Conservation (phyloP, 1,140 invertebrate species). For the Melanaphis sacchari region DNA sequence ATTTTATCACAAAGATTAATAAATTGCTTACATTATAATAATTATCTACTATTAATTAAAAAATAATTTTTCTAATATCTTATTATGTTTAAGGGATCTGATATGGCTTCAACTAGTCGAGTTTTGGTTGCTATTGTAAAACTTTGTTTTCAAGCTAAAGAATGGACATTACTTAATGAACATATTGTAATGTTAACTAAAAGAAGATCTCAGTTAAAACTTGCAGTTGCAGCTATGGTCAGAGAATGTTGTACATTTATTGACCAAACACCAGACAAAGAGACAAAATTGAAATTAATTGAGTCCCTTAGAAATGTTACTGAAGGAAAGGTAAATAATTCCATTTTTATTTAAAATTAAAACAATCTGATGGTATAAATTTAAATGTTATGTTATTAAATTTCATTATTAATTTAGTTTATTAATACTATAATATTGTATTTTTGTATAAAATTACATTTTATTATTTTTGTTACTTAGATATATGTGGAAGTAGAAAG, state of each 20-base stretch:
- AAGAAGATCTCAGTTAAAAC: conserved; percentile 94
- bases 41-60: not conserved
- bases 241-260: conserved; percentile 96
- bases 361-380: too few species aligned
- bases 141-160: conserved; percentile 91
- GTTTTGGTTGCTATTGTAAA: conserved; percentile 94
- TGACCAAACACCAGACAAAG: conserved; percentile 89
- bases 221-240: conserved; percentile 98
- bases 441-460: not conserved
- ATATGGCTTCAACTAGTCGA: conserved; percentile 92
- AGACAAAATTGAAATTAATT: conserved; percentile 92
- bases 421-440: conserved; percentile 1
- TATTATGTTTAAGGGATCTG: conserved; percentile 74
- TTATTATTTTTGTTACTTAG: conserved; percentile 63
- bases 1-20: not conserved
- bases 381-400: not conserved
- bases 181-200: conserved; percentile 92
- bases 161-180: conserved; percentile 94
- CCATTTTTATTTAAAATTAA: not conserved
- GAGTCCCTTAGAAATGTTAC: conserved; percentile 95
- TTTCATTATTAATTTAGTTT: not conserved
- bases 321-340: conserved; percentile 83
- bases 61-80: not conserved
- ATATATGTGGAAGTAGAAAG: conserved; percentile 99
- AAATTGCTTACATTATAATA: not conserved